Conservation (phyloP, 2,888 invertebrate genomes). For the Phlogophora meticulosa region DNA sequence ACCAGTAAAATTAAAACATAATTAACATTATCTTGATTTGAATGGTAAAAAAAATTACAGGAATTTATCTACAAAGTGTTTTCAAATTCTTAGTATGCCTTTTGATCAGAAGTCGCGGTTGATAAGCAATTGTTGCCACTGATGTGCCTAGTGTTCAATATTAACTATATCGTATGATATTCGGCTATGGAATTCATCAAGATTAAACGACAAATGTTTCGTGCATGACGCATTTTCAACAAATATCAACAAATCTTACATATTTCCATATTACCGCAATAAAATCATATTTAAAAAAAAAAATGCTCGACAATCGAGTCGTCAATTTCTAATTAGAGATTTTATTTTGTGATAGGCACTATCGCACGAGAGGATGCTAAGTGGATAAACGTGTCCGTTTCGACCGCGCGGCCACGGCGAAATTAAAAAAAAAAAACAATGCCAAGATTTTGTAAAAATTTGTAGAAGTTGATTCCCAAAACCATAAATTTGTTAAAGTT, state of each 20-base stretch:
- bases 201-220: constrained; percentile 18
- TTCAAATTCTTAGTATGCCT: constrained; percentile 32
- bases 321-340: too few relatives aligned
- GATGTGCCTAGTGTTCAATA: constrained; percentile 16
- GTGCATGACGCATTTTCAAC: constrained; percentile 19
- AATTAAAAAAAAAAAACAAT: too few relatives aligned
- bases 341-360: too few relatives aligned
- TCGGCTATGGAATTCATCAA: constrained; percentile 15
- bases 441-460: too few relatives aligned
- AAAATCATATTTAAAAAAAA: too few relatives aligned
- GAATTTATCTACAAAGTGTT: not conserved
- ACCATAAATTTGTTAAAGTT: too few relatives aligned
- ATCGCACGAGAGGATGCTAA: not conserved
- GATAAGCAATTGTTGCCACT: constrained; percentile 35
- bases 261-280: not conserved
- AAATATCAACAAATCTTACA: not conserved
- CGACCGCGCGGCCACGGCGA: too few relatives aligned
- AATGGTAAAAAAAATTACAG: constrained; percentile 12
- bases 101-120: constrained; percentile 35
- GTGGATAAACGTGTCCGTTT: not conserved
- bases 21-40: constrained; percentile 1
- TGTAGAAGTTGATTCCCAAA: too few relatives aligned
- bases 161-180: constrained; percentile 30
- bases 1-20: not conserved
- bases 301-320: too few relatives aligned